phyloP scores from a whole-genome alignment of 2,888 invertebrate species.

The Peribatodes rhomboidaria region DNA sequence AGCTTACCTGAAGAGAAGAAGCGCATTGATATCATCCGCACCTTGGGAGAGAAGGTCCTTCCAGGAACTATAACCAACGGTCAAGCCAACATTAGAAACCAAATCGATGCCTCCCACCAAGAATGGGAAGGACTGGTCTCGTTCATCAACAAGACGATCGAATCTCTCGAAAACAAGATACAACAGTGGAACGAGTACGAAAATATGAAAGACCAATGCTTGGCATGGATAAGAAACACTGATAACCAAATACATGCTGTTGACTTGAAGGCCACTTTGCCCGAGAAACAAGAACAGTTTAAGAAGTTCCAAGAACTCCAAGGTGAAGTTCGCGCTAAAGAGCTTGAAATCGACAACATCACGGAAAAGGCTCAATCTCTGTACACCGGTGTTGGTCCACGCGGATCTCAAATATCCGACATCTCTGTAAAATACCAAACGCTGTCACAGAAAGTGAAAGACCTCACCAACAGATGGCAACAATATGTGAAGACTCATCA shows the following conservation, averaged over 20 bases:
- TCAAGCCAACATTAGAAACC: slow-evolving; percentile 94
- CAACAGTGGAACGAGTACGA: slow-evolving; percentile 98
- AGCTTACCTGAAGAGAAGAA: slow-evolving; percentile 95
- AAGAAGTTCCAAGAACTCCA: slow-evolving; percentile 92
- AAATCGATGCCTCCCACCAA: slow-evolving; percentile 95
- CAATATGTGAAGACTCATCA: slow-evolving; percentile 95
- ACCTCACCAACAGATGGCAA: slow-evolving; percentile 96
- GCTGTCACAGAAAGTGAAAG: slow-evolving; percentile 95
- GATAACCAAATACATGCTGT: slow-evolving; percentile 95
- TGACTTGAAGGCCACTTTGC: slow-evolving; percentile 93
- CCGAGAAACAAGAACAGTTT: slow-evolving; percentile 94
- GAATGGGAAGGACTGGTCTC: slow-evolving; percentile 95
- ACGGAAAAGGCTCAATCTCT: slow-evolving; percentile 96
- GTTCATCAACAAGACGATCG: slow-evolving; percentile 91
- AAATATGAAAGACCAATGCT: slow-evolving; percentile 93
- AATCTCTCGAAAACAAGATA: slow-evolving; percentile 92
- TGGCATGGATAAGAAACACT: slow-evolving; percentile 95
- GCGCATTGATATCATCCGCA: slow-evolving; percentile 92
- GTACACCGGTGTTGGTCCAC: slow-evolving; percentile 90
- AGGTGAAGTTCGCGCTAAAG: slow-evolving; percentile 96
- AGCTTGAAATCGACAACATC: slow-evolving; percentile 96
- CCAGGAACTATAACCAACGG: slow-evolving; percentile 94
- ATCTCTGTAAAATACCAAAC: slow-evolving; percentile 97
- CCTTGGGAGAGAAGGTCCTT: slow-evolving; percentile 95
- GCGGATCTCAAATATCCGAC: slow-evolving; percentile 95